A percentile compares a stretch with the other conserved stretches of the same genome.
Conservation (phyloP, 2,797 vertebrate species). For the Eleutherodactylus coqui region DNA sequence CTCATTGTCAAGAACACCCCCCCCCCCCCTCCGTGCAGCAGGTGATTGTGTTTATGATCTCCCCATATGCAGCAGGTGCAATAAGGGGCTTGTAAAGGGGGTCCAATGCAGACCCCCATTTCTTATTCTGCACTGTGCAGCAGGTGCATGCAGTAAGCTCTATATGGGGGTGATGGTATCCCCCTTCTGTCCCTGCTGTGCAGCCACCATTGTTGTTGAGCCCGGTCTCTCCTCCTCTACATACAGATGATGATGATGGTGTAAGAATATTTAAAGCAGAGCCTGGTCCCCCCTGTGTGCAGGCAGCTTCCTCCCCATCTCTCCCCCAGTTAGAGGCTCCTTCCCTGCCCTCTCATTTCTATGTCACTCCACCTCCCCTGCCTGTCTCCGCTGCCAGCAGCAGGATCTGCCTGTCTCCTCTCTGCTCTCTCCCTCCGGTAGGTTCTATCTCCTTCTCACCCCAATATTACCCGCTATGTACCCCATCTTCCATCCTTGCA, state of each 20-base stretch:
- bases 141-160: no score
- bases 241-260: background rate
- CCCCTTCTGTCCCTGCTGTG: background rate
- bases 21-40: background rate
- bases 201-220: slow-evolving; percentile 7
- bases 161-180: background rate
- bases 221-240: background rate
- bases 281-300: slow-evolving; percentile 14
- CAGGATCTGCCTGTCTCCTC: slow-evolving; percentile 31
- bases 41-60: background rate
- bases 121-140: background rate
- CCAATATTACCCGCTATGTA: background rate
- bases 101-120: background rate
- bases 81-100: no score
- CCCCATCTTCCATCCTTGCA: background rate
- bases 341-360: slow-evolving; percentile 45
- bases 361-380: slow-evolving; percentile 38
- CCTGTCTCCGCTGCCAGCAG: slow-evolving; percentile 31
- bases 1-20: background rate
- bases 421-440: slow-evolving; percentile 44
- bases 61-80: background rate
- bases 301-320: slow-evolving; percentile 16
- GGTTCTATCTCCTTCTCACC: slow-evolving; percentile 20
- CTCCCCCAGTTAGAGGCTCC: slow-evolving; percentile 33
- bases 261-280: slow-evolving; percentile 8